Evolutionary conservation across 2,888 invertebrate species (phyloP).

Genomic region (Eupithecia pulchellata): DNA sequence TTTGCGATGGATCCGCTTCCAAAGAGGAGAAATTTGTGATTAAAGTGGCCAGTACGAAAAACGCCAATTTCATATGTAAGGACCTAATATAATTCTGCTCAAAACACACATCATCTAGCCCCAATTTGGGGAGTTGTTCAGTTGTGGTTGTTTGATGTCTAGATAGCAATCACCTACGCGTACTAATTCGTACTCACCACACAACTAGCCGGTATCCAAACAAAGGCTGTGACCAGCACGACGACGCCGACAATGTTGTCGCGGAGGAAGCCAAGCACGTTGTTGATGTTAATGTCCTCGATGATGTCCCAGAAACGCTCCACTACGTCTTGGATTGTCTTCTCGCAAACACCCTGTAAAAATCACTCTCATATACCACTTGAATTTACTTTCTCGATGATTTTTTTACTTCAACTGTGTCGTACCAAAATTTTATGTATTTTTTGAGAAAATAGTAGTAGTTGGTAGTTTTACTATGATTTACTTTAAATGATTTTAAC

Average conservation of each 20-base stretch:
- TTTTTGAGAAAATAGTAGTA: no score
- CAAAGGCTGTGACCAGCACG: slow-evolving; percentile 94
- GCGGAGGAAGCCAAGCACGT: slow-evolving; percentile 93
- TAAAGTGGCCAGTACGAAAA: no score
- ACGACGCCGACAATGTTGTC: slow-evolving; percentile 98
- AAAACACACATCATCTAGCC: no score
- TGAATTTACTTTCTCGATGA: not conserved
- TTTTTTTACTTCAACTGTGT: no score
- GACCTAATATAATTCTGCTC: no score
- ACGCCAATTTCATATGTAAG: no score
- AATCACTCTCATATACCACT: no score
- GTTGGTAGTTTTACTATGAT: no score
- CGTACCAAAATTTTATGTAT: no score
- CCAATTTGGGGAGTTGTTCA: no score
- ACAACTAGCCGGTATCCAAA: slow-evolving; percentile 98
- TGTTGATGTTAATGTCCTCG: slow-evolving; percentile 97
- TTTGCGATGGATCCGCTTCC: no score
- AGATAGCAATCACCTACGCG: not conserved
- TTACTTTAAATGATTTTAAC: not conserved
- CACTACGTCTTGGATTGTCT: slow-evolving; percentile 97
- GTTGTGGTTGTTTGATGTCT: not conserved
- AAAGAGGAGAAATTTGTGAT: no score
- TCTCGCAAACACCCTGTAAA: slow-evolving; percentile 95
- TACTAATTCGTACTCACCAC: slow-evolving; percentile 70
- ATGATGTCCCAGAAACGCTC: slow-evolving; percentile 99